Percentiles rank a stretch among this genome's conserved stretches.
These are phyloP conservation scores for Drosophila bocqueti DNA, from an alignment of 1,140 invertebrate species.

Conservation along the genomic window DNA sequence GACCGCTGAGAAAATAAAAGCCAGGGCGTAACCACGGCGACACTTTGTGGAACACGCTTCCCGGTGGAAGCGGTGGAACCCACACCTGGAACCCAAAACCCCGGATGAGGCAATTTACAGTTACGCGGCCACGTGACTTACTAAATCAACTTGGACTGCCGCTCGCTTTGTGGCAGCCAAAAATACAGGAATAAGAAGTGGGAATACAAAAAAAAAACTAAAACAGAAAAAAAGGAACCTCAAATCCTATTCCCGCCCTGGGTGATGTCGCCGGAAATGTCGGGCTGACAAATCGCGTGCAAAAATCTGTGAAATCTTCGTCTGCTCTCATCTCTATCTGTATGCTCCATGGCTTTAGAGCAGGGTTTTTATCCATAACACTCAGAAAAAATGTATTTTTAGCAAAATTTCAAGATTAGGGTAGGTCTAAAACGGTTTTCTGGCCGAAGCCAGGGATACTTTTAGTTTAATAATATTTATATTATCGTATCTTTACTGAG, in stretches of 20 bases:
- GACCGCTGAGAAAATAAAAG: slow-evolving; percentile 18
- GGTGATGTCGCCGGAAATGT: slow-evolving; percentile 72
- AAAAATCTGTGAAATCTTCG: slow-evolving; percentile 78
- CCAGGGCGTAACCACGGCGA: slow-evolving; percentile 21
- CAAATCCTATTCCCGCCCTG: slow-evolving; percentile 51
- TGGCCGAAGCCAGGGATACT: neutral
- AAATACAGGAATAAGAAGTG: slow-evolving; percentile 51
- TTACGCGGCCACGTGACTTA: slow-evolving; percentile 79
- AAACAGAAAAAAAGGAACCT: slow-evolving; percentile 14
- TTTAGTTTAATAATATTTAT: neutral
- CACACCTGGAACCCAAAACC: slow-evolving; percentile 11
- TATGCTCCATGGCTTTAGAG: slow-evolving; percentile 4
- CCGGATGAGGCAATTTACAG: slow-evolving; percentile 74
- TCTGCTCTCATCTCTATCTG: slow-evolving; percentile 34
- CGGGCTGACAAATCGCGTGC: slow-evolving; percentile 82
- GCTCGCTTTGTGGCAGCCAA: slow-evolving; percentile 54
- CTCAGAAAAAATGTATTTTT: neutral
- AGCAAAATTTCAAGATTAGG: neutral
- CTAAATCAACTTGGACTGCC: slow-evolving; percentile 77
- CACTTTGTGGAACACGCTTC: slow-evolving; percentile 45
- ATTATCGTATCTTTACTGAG: neutral
- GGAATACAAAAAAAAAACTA: slow-evolving; percentile 11
- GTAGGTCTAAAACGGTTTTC: rapidly evolving
- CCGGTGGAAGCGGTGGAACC: slow-evolving; percentile 3
- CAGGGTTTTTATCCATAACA: slow-evolving; percentile 16